These are phyloP conservation scores for Caenorhabditis sp. DNA, from an alignment of 2,888 invertebrate species.

Conservation along the genomic window DNA sequence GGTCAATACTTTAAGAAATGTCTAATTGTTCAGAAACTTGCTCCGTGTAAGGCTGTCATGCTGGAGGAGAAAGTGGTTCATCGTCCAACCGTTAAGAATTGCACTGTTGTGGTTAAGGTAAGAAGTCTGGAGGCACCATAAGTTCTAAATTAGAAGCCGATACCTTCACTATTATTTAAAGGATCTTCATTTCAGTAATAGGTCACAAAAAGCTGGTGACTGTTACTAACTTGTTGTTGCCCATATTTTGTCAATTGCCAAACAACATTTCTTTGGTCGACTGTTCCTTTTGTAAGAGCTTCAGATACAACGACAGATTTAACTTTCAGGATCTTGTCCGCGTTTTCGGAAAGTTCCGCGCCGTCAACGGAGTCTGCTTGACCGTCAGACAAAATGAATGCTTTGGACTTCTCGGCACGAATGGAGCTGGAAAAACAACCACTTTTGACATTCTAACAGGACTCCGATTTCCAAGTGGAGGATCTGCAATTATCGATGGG, in stretches of 20 bases:
- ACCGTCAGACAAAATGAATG: slow-evolving; percentile 77
- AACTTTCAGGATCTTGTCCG: slow-evolving; percentile 38
- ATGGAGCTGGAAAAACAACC: slow-evolving; percentile 80
- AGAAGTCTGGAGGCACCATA: too few species aligned
- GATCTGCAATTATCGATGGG: slow-evolving; percentile 50
- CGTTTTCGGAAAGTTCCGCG: slow-evolving; percentile 43
- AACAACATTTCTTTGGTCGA: too few species aligned
- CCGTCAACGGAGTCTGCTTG: slow-evolving; percentile 71
- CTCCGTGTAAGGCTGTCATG: slow-evolving; percentile 31
- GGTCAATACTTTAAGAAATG: background rate
- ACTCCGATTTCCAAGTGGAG: slow-evolving; percentile 53
- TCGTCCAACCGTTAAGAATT: slow-evolving; percentile 3
- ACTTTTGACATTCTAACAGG: slow-evolving; percentile 81
- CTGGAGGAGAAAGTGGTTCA: slow-evolving; percentile 23
- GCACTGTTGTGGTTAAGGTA: slow-evolving; percentile 40
- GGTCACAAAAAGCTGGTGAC: too few species aligned
- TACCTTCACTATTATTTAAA: too few species aligned
- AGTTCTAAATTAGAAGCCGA: too few species aligned
- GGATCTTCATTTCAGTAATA: too few species aligned
- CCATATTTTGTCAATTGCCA: too few species aligned
- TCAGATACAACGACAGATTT: too few species aligned
- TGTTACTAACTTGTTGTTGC: too few species aligned
- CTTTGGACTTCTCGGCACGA: slow-evolving; percentile 79
- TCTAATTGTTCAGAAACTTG: slow-evolving; percentile 18
- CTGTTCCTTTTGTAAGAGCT: too few species aligned